These are phyloP conservation scores for Crotalus viridis DNA, from an alignment of 2,113 vertebrate genomes.

Conservation along the genomic window DNA sequence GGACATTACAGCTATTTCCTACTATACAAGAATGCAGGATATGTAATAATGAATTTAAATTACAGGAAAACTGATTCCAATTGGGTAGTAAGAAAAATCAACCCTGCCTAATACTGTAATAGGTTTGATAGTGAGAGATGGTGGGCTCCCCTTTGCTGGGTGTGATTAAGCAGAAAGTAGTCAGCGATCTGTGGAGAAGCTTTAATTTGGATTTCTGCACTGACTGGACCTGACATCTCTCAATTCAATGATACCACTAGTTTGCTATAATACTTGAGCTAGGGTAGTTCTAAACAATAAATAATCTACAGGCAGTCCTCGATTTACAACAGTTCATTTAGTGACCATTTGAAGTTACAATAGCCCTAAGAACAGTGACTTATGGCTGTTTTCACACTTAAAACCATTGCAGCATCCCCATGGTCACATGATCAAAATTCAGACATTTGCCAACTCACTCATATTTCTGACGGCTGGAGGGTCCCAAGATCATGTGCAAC, in stretches of 20 bases:
- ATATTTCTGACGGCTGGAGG: no score
- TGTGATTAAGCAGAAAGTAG: background rate
- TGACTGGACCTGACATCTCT: background rate
- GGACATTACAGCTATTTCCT: background rate
- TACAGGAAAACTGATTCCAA: background rate
- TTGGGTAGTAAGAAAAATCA: background rate
- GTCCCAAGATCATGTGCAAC: no score
- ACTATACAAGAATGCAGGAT: background rate
- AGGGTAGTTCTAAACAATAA: background rate
- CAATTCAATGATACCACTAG: background rate
- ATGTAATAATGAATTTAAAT: background rate
- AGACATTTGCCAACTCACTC: no score
- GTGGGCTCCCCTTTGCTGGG: background rate
- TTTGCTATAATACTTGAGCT: background rate
- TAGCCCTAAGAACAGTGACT: background rate
- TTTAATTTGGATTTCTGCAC: background rate
- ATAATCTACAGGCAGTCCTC: background rate
- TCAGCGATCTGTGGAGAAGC: background rate
- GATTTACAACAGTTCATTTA: background rate
- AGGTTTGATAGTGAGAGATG: background rate
- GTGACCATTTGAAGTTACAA: background rate
- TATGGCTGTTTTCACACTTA: no score
- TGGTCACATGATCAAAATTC: no score
- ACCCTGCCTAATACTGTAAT: background rate
- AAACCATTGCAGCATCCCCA: no score